Evolutionary conservation across 1,140 invertebrate species (phyloP).

Genomic region (Gryllus bimaculatus): DNA sequence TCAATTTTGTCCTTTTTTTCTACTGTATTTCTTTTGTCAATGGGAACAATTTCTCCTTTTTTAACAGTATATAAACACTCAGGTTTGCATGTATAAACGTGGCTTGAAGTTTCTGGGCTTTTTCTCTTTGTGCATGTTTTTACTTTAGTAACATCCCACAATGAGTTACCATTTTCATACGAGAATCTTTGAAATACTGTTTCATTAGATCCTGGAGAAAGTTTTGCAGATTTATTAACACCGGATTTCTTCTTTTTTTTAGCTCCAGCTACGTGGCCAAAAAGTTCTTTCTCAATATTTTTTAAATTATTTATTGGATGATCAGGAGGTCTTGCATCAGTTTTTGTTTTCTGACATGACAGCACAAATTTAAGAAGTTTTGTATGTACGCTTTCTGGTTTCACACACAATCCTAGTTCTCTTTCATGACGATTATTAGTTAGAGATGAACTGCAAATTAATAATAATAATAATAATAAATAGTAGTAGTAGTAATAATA

Average conservation of each 20-base stretch:
- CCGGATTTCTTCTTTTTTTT: background rate
- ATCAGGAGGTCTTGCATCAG: slow-evolving; percentile 14
- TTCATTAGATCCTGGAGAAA: background rate
- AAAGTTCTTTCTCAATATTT: slow-evolving; percentile 29
- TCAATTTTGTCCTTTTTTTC: background rate
- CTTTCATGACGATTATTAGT: slow-evolving; percentile 12
- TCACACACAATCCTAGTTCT: slow-evolving; percentile 24
- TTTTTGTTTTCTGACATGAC: slow-evolving; percentile 23
- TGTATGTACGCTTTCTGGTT: slow-evolving; percentile 28
- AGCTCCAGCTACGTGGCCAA: slow-evolving; percentile 25
- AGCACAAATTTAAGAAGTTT: slow-evolving; percentile 29
- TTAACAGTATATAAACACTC: slow-evolving; percentile 34
- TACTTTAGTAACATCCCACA: background rate
- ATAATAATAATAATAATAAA: too few species aligned
- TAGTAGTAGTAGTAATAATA: too few species aligned
- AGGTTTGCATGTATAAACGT: slow-evolving; percentile 27
- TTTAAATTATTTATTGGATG: slow-evolving; percentile 31
- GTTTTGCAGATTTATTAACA: background rate
- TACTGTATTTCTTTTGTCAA: background rate
- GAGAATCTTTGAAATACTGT: background rate
- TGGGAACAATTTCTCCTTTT: slow-evolving; percentile 30
- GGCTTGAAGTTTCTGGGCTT: too few species aligned
- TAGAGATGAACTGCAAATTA: too few species aligned
- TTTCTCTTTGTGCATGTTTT: background rate
- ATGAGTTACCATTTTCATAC: background rate